phyloP scores from a whole-genome alignment of 2,113 vertebrate genomes.

The Phalacrocorax brasilianus region DNA sequence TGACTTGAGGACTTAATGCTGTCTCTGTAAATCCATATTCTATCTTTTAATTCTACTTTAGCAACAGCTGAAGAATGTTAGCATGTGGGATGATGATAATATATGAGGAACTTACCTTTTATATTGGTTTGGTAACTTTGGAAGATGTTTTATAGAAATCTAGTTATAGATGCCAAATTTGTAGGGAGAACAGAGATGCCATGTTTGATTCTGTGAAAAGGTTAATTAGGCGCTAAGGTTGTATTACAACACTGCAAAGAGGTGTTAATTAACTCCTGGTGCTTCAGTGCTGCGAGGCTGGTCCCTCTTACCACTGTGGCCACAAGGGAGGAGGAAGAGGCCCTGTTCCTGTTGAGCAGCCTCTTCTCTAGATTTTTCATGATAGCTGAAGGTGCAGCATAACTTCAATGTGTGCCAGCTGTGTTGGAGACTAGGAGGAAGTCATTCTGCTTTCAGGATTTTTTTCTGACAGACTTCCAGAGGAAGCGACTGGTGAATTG shows the following conservation, averaged over 20 bases:
- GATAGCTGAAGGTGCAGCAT: background rate
- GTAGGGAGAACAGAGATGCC: background rate
- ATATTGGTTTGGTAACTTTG: background rate
- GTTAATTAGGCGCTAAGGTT: background rate
- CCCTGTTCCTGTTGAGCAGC: background rate
- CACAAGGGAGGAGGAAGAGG: background rate
- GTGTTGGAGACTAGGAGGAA: background rate
- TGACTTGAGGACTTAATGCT: background rate
- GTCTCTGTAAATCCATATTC: background rate
- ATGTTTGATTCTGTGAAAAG: background rate
- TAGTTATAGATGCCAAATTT: background rate
- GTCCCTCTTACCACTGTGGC: rapidly evolving
- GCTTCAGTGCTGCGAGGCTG: background rate
- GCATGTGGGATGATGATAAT: background rate
- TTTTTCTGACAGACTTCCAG: background rate
- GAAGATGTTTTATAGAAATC: background rate
- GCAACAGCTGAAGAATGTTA: background rate
- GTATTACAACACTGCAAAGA: background rate
- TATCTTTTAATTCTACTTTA: background rate
- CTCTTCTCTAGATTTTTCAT: background rate
- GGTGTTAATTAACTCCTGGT: background rate
- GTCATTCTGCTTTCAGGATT: background rate
- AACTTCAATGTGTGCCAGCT: background rate
- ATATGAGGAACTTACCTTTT: background rate
- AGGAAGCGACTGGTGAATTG: background rate